Evolutionary conservation across 2,888 invertebrate genomes (phyloP), one percentile per base, ranked within the genome.

Genomic region (Tiliacea aurago): DNA sequence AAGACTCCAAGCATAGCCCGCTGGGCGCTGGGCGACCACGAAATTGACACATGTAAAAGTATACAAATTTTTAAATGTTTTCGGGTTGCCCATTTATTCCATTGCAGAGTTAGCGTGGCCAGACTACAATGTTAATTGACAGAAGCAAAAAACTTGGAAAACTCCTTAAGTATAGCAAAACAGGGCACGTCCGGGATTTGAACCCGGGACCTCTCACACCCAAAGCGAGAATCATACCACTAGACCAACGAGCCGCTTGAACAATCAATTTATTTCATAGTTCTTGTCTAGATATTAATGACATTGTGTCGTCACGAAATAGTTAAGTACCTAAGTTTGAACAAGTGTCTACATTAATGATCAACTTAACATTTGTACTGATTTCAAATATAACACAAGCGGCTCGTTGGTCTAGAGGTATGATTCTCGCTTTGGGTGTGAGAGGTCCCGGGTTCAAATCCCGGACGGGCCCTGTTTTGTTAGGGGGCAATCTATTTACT

Each of bases 331-430:
- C 28, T 28, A 5, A 55, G 58, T 80, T 66, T 45, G 13, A 58
- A 63, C 75, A 74, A 51, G 64, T 74, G 58, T 71, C 33, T 11
- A 7, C 13, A 20, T 33, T 55, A 59, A 37, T 20, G n/a, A 51
- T 68, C 20, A 28, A 23, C 0, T 41, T 37, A 56, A 56, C 47
- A 7, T 43, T 47, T 47, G 0, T 18, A 4, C 45, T 47, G 6
- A 0, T 81, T 78, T 20, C n/a, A 51, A 28, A 55, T 2, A 45
- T 15, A 45, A 61, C 9, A n/a, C 33, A 71, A 67, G 4, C 55
- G 95, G 95, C 95, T 95, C 95, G 95, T 95, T 95, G 95, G 96
- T 96, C 96, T 96, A 95, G 95, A 93, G 95, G 95, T 95, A 95
- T 95, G 95, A 96, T 96, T 96, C 93, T 95, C 95, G 95, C 95